A percentile compares a stretch with the other conserved stretches of the same genome.
Evolutionary conservation across 2,797 vertebrate species (phyloP).

Genomic region (Craterocephalus amniculus): DNA sequence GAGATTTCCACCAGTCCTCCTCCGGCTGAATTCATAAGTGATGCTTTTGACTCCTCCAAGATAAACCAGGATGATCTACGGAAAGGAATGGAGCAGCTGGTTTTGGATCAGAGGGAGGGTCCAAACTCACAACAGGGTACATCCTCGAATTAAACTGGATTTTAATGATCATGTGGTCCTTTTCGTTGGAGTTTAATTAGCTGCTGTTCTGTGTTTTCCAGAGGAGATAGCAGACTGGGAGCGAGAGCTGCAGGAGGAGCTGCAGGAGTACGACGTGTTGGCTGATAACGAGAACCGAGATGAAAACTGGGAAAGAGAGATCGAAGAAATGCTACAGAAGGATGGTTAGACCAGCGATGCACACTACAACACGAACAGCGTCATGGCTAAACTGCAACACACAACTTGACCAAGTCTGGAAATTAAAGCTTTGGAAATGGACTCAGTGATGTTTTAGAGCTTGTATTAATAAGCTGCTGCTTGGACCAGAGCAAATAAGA

Average conservation of each 20-base stretch:
- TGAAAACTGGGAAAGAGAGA: slow-evolving; percentile 92
- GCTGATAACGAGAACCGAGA: slow-evolving; percentile 84
- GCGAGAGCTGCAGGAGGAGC: slow-evolving; percentile 90
- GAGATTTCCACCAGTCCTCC: slow-evolving; percentile 90
- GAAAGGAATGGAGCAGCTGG: slow-evolving; percentile 93
- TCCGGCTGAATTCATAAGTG: slow-evolving; percentile 91
- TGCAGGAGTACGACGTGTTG: slow-evolving; percentile 91
- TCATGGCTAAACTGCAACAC: too few species aligned
- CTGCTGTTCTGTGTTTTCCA: slow-evolving; percentile 40
- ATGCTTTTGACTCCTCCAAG: slow-evolving; percentile 89
- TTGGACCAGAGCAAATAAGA: background rate
- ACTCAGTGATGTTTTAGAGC: background rate
- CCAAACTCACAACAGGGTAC: slow-evolving; percentile 78
- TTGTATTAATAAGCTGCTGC: background rate
- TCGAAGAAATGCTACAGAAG: slow-evolving; percentile 91
- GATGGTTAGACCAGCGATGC: slow-evolving; percentile 65
- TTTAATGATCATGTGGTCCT: background rate
- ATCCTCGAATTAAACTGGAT: slow-evolving; percentile 7
- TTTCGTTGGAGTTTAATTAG: slow-evolving; percentile 49
- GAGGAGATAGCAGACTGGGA: slow-evolving; percentile 91
- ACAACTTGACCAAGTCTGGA: background rate
- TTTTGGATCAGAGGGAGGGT: slow-evolving; percentile 87
- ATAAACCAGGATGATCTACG: slow-evolving; percentile 90
- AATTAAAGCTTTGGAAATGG: background rate
- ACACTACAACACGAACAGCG: background rate